Conservation (phyloP, 2,888 invertebrate genomes). For the Pandemis corylana region DNA sequence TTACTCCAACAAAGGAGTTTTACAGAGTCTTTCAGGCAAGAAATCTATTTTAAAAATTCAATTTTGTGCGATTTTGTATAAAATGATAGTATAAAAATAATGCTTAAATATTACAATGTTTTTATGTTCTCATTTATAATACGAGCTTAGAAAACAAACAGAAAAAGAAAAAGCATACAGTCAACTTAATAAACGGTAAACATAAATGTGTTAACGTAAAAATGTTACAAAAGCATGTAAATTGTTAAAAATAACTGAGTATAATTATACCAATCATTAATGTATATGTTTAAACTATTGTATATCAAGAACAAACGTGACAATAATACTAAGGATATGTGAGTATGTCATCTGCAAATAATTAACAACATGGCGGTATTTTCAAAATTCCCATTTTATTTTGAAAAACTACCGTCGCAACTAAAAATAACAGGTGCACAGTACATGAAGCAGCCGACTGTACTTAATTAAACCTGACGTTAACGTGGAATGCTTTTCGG, state of each 20-base stretch:
- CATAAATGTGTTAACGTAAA: slow-evolving; percentile 1
- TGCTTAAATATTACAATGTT: neutral
- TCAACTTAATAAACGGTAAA: slow-evolving; percentile 2
- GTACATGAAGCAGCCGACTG: neutral
- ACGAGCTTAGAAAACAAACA: neutral
- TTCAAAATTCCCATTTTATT: neutral
- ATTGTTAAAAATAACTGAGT: slow-evolving; percentile 12
- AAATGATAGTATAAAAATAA: neutral
- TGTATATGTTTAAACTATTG: neutral
- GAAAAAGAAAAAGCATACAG: neutral
- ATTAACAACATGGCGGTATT: neutral
- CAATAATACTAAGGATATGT: slow-evolving; percentile 6
- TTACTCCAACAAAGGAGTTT: neutral
- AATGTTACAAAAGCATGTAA: neutral
- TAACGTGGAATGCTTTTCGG: slow-evolving; percentile 46
- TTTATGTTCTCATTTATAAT: neutral
- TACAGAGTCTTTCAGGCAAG: neutral
- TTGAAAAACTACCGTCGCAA: neutral
- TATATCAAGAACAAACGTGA: neutral
- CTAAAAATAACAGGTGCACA: neutral
- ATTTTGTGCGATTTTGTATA: neutral
- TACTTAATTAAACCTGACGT: slow-evolving; percentile 56
- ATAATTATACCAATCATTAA: neutral
- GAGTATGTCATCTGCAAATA: neutral
- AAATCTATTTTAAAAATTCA: neutral